Base-by-base conservation (phyloP, 2,113 vertebrate species). In the Naja naja region DNA sequence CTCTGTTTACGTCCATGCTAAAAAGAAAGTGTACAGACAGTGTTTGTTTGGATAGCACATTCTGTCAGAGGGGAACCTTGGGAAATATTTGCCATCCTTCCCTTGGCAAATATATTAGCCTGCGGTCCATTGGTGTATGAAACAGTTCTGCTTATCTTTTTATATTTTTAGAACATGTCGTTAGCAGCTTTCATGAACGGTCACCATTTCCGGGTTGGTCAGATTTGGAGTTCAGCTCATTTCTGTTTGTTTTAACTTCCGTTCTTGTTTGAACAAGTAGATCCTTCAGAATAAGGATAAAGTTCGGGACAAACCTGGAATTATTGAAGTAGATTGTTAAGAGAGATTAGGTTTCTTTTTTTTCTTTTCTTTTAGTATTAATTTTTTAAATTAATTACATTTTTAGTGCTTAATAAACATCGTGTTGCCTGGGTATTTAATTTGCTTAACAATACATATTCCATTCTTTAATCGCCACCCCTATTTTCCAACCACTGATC, bases 1-100 rank as follows among this genome's bases (percentile, higher is more conserved):
- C 93, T 92, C 81, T 89, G 91, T 92, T 74, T 92, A 94, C 55
- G 85, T 53, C 64, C 93, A 95, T 92, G 95, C 64, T 49, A 18
- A 85, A 92, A 81, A 34, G 25, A 74, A 85, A 89, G 25, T 16
- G 10, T 58, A 16, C 10, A 45, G 39, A 60, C 8, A 22, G 5
- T 58, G 16, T 58, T 85, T 91, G 30, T 85, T 88, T 87, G 25
- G 11, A 30, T 81, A 16, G 85, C 85, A 87, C 14, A 85, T 20
- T 49, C 43, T 10, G 47, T 18, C 45, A 34, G 49, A 54, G 43
- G 23, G 5, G 47, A 88, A 18, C 14, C 12, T 54, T 86, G 43
- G 64, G 58, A 69, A 39, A 74, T n/a, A 53, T 23, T 9, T 25
- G 16, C 18, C n/a, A 8, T 91, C n/a, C 10, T 23, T 39, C 52